Conservation (phyloP, 2,113 vertebrate genomes). For the Pachypanchax playfairii region DNA sequence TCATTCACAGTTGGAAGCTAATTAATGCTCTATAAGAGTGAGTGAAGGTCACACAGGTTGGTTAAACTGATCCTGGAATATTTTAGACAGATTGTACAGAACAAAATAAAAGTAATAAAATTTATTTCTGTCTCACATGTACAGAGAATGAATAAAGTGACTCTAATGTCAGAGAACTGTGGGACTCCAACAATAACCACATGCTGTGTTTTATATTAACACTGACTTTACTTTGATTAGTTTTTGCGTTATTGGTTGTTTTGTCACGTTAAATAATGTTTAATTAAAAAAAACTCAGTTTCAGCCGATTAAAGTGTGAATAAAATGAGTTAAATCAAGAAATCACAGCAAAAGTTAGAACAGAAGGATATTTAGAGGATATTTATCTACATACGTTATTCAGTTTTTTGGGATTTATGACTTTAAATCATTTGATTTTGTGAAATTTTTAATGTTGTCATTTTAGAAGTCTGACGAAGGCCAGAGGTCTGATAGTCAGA, state of each 20-base stretch:
- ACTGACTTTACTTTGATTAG: slow-evolving; percentile 17
- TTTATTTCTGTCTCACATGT: background rate
- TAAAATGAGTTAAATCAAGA: slow-evolving; percentile 19
- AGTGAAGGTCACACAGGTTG: too few relatives aligned
- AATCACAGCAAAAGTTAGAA: background rate
- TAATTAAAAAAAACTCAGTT: background rate
- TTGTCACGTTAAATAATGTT: background rate
- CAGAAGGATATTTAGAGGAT: too few relatives aligned
- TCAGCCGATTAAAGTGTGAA: slow-evolving; percentile 15
- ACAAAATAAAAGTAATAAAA: background rate
- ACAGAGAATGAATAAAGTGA: background rate
- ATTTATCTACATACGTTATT: too few relatives aligned
- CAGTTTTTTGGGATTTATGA: too few relatives aligned
- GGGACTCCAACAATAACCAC: slow-evolving; percentile 35
- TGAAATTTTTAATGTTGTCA: too few relatives aligned
- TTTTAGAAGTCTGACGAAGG: too few relatives aligned
- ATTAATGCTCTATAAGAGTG: too few relatives aligned
- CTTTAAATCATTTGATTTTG: too few relatives aligned
- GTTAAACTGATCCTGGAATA: too few relatives aligned
- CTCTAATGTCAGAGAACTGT: background rate
- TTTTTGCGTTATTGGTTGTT: slow-evolving; percentile 16
- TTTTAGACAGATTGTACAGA: too few relatives aligned
- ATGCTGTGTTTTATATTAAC: background rate
- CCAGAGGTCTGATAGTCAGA: too few relatives aligned
- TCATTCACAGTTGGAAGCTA: too few relatives aligned